These are phyloP conservation scores for Burhinus oedicnemus DNA, from an alignment of 2,113 vertebrate genomes.

Conservation along the genomic window DNA sequence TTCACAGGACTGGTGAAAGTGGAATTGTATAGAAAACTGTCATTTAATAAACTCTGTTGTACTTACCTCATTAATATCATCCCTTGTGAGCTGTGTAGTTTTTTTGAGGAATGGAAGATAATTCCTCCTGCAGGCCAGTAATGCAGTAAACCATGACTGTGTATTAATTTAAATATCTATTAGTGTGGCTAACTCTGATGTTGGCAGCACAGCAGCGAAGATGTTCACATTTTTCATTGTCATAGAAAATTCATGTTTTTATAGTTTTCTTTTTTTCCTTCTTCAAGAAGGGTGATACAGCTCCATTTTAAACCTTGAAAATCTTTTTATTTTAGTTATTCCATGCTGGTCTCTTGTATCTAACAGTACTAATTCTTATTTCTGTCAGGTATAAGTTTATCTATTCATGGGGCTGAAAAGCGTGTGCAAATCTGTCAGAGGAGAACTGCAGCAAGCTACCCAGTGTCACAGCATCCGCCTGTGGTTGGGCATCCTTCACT, in stretches of 20 bases:
- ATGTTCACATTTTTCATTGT: not conserved
- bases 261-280: not conserved
- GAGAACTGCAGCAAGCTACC: slow-evolving; percentile 80
- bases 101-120: not conserved
- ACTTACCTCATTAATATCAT: not conserved
- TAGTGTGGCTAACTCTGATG: not conserved
- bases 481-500: slow-evolving; percentile 79
- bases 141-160: not conserved
- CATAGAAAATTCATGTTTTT: not conserved
- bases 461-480: slow-evolving; percentile 70
- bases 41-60: not conserved
- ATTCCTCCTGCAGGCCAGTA: not conserved
- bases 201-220: not conserved
- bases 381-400: slow-evolving; percentile 87
- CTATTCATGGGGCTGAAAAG: slow-evolving; percentile 94
- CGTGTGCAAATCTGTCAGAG: slow-evolving; percentile 77
- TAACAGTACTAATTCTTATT: slow-evolving; percentile 65
- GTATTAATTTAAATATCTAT: slow-evolving; percentile 17
- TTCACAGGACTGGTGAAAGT: not conserved
- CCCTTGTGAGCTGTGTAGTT: not conserved
- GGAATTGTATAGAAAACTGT: not conserved
- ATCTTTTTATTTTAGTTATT: slow-evolving; percentile 4
- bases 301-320: not conserved
- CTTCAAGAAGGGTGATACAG: not conserved
- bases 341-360: not conserved